Conservation (phyloP, 2,797 vertebrate species). For the Melanotaenia pygmaea region DNA sequence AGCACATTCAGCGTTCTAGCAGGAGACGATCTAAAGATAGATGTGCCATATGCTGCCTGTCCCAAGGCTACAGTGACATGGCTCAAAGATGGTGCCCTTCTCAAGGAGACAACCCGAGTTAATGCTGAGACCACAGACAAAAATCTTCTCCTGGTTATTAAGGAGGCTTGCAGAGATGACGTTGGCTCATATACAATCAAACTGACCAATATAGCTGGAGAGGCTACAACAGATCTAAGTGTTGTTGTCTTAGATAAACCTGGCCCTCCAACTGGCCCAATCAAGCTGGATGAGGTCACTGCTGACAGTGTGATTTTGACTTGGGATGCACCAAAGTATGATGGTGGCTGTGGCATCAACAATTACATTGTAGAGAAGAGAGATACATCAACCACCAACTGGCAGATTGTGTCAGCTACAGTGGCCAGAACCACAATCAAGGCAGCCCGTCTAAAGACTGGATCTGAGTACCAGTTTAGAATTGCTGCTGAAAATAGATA, state of each 20-base stretch:
- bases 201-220: slow-evolving; percentile 89
- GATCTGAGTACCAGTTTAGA: slow-evolving; percentile 96
- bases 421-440: slow-evolving; percentile 98
- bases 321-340: slow-evolving; percentile 94
- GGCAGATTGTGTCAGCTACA: slow-evolving; percentile 98
- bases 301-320: slow-evolving; percentile 91
- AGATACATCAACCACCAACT: slow-evolving; percentile 95
- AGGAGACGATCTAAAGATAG: slow-evolving; percentile 96
- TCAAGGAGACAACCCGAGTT: slow-evolving; percentile 97
- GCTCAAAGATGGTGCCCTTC: slow-evolving; percentile 89
- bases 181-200: slow-evolving; percentile 92
- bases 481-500: slow-evolving; percentile 98
- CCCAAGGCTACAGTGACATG: slow-evolving; percentile 90
- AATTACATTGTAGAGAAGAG: slow-evolving; percentile 98
- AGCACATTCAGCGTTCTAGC: slow-evolving; percentile 93
- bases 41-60: slow-evolving; percentile 92
- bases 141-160: slow-evolving; percentile 89
- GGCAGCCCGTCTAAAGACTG: slow-evolving; percentile 93
- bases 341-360: slow-evolving; percentile 94
- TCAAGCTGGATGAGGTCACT: slow-evolving; percentile 96
- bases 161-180: slow-evolving; percentile 95
- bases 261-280: slow-evolving; percentile 95
- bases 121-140: slow-evolving; percentile 90
- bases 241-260: slow-evolving; percentile 96
- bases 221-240: slow-evolving; percentile 88